These are phyloP conservation scores for Exephanes ischioxanthus DNA, from an alignment of 2,888 invertebrate genomes.

Conservation along the genomic window DNA sequence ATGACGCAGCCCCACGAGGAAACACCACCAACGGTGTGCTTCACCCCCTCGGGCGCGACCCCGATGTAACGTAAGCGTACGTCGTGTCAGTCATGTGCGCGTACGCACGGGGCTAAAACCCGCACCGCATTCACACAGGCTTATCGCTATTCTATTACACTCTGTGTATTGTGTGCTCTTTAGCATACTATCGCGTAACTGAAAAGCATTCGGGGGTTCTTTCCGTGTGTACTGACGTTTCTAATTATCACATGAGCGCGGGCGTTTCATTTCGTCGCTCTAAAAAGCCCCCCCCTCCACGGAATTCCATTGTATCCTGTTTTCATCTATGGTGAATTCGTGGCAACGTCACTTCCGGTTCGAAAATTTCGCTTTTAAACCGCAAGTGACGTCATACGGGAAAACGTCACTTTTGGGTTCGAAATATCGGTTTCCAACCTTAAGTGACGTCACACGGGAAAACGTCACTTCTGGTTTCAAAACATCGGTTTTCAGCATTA, in stretches of 20 bases:
- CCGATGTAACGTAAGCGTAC: slow-evolving; percentile 14
- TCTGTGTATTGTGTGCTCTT: not conserved
- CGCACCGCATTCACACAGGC: slow-evolving; percentile 18
- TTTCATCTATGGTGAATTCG: no score
- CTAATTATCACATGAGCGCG: not conserved
- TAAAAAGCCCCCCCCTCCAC: no score
- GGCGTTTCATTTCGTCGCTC: no score
- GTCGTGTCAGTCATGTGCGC: slow-evolving; percentile 9
- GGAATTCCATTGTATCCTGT: no score
- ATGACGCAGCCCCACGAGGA: not conserved
- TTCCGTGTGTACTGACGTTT: not conserved
- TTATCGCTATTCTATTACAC: slow-evolving; percentile 55
- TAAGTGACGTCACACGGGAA: no score
- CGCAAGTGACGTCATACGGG: no score
- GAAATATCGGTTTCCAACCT: no score
- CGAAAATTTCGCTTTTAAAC: no score
- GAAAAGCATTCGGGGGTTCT: slow-evolving; percentile 38
- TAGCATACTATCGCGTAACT: slow-evolving; percentile 37
- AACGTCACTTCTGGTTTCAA: no score
- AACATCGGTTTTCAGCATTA: no score
- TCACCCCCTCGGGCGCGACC: slow-evolving; percentile 16
- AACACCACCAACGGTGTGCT: not conserved
- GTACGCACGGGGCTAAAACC: slow-evolving; percentile 7
- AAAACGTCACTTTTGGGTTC: no score
- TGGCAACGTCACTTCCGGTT: no score